Conservation (phyloP, 2,797 vertebrate species). For the Eutrigla gurnardus region DNA sequence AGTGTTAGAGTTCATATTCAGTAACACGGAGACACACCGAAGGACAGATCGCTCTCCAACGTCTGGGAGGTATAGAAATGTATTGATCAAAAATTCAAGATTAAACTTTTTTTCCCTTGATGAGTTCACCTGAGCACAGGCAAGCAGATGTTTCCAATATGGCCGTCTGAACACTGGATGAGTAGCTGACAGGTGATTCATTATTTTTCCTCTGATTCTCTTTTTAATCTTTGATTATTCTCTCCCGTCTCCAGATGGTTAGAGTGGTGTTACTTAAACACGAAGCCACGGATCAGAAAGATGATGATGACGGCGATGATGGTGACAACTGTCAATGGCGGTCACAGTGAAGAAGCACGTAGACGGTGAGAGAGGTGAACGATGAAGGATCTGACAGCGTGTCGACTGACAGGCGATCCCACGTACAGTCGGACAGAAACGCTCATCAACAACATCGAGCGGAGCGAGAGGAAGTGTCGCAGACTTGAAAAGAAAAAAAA, state of each 20-base stretch:
- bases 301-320: conserved; percentile 26
- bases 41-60: not conserved
- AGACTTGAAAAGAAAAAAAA: conserved; percentile 29
- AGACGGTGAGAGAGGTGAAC: conserved; percentile 22
- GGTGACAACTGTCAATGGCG: conserved; percentile 13
- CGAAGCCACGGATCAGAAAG: conserved; percentile 27
- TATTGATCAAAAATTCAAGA: conserved; percentile 17
- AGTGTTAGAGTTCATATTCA: not conserved
- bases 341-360: conserved; percentile 20
- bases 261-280: conserved; percentile 27
- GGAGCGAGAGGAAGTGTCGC: not conserved
- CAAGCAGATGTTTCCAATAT: conserved; percentile 59
- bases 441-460: conserved; percentile 3
- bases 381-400: conserved; percentile 45
- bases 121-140: conserved; percentile 40
- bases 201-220: conserved; percentile 45
- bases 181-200: conserved; percentile 65
- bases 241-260: conserved; percentile 54
- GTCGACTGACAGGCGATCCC: conserved; percentile 36
- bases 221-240: conserved; percentile 51
- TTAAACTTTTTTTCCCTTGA: conserved; percentile 10
- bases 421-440: conserved; percentile 24
- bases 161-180: conserved; percentile 43
- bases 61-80: not conserved
- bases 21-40: not conserved